Conservation (phyloP, 2,797 vertebrate genomes). For the Liasis olivaceus region DNA sequence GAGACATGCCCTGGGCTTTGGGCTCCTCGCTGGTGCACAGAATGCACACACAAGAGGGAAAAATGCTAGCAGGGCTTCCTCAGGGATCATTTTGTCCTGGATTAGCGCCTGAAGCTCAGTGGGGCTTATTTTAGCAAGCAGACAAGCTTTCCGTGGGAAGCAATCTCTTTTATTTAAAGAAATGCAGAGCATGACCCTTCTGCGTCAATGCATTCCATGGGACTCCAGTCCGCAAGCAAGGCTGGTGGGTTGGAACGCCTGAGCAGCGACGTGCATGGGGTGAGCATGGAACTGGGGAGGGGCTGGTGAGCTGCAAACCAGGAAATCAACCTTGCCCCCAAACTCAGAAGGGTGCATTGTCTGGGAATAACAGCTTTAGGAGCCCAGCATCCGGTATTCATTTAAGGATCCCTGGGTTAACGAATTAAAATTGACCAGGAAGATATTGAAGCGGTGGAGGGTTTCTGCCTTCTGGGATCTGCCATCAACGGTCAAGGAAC, state of each 20-base stretch:
- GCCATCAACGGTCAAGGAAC: too few species aligned
- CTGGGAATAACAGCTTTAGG: neutral
- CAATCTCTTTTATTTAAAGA: neutral
- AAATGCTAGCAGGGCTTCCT: neutral
- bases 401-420: neutral
- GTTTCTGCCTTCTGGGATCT: too few species aligned
- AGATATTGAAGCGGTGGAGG: too few species aligned
- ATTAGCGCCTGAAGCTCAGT: neutral
- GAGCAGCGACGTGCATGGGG: neutral
- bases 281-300: too few species aligned
- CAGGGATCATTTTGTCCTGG: neutral
- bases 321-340: neutral
- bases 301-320: neutral
- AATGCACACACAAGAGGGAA: neutral
- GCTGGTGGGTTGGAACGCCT: neutral
- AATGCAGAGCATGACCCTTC: accelerated
- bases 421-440: neutral
- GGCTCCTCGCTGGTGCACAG: neutral
- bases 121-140: slow-evolving; percentile 11
- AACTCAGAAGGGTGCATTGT: neutral
- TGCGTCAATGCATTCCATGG: neutral
- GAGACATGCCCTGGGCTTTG: neutral
- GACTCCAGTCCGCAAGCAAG: neutral
- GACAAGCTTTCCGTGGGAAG: neutral
- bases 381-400: neutral